Percentiles rank a stretch among this genome's conserved stretches.
These are phyloP conservation scores for Rallus crepitans DNA, from an alignment of 2,797 vertebrate species.

Conservation along the genomic window DNA sequence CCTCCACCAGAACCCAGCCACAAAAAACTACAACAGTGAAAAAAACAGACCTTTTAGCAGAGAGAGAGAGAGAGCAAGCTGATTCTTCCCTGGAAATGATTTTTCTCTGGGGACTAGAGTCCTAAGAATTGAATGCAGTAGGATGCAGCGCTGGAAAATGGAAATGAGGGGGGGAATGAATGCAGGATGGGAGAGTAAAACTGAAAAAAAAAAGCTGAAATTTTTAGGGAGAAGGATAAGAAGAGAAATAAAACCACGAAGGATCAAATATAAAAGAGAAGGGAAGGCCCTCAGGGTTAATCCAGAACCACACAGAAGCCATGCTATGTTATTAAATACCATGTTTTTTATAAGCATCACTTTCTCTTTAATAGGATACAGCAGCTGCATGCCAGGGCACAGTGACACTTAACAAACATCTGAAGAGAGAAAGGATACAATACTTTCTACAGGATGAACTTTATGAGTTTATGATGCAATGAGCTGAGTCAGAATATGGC, in stretches of 20 bases:
- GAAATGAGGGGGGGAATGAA: not conserved
- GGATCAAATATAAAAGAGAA: slow-evolving; percentile 7
- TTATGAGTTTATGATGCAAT: slow-evolving; percentile 21
- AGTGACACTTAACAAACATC: slow-evolving; percentile 31
- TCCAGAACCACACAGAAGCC: slow-evolving; percentile 13
- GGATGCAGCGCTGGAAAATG: not conserved
- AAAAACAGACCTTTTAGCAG: not conserved
- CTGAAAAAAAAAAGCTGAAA: slow-evolving; percentile 6
- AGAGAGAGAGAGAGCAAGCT: not conserved
- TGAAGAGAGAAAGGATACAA: slow-evolving; percentile 28
- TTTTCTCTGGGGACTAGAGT: not conserved
- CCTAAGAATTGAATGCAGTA: not conserved
- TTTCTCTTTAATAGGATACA: not conserved
- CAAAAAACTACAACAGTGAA: not conserved
- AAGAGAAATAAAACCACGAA: slow-evolving; percentile 8
- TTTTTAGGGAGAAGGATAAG: not conserved
- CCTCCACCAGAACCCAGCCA: too few species aligned
- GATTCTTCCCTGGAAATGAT: not conserved
- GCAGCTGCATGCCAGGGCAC: not conserved
- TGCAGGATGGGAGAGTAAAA: not conserved
- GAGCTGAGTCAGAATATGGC: slow-evolving; percentile 19
- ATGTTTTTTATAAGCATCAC: not conserved
- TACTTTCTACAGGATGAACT: slow-evolving; percentile 25
- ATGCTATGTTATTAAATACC: not conserved
- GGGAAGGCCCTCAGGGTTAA: not conserved